These are phyloP conservation scores for Aphaenogaster rudis DNA, from an alignment of 1,140 invertebrate genomes.

Conservation along the genomic window DNA sequence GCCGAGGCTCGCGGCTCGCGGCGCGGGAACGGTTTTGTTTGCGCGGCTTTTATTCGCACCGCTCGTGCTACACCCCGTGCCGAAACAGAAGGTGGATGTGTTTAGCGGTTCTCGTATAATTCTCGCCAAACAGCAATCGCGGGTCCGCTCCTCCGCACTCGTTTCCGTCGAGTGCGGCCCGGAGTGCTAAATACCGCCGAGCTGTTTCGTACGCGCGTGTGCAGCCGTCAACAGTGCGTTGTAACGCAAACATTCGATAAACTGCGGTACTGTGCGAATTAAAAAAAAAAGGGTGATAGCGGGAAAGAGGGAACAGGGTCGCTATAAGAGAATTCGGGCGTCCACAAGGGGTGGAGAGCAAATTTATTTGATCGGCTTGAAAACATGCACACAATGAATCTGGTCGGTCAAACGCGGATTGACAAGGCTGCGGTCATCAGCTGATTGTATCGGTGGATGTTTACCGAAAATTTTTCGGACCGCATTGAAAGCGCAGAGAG, in stretches of 20 bases:
- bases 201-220: constrained; percentile 4
- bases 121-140: constrained; percentile 42
- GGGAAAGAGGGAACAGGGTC: background rate
- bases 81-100: constrained; percentile 9
- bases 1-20: constrained; percentile 13
- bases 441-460: constrained; percentile 38
- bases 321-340: constrained; percentile 41
- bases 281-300: constrained; percentile 9
- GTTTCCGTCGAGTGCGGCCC: constrained; percentile 20
- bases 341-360: constrained; percentile 8
- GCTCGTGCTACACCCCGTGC: background rate
- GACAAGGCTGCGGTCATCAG: constrained; percentile 16
- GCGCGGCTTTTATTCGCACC: constrained; percentile 56
- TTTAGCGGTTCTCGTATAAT: constrained; percentile 50
- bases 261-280: constrained; percentile 19
- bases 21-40: constrained; percentile 59
- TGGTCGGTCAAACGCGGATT: constrained; percentile 22
- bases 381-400: constrained; percentile 40
- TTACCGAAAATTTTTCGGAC: constrained; percentile 27
- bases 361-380: constrained; percentile 44
- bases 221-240: background rate
- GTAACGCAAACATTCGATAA: constrained; percentile 23
- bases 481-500: background rate
- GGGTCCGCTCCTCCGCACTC: constrained; percentile 13
- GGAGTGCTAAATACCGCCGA: constrained; percentile 52